Evolutionary conservation across 2,113 vertebrate species (phyloP).

Genomic region (Ophiodon elongatus): DNA sequence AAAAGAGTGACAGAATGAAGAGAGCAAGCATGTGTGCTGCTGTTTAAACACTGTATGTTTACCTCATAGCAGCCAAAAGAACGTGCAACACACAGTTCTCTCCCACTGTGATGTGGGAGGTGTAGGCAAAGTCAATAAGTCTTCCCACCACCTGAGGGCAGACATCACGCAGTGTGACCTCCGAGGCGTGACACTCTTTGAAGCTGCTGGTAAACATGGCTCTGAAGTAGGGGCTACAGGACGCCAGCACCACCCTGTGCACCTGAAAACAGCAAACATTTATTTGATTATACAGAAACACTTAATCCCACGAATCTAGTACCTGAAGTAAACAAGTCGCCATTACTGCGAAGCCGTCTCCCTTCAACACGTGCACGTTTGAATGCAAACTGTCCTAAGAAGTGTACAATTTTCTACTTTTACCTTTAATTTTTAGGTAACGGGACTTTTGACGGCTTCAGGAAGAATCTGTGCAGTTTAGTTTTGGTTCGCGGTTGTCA

Average conservation of each 20-base stretch:
- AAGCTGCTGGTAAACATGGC: constrained; percentile 91
- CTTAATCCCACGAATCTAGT: too few relatives aligned
- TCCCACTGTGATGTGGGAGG: constrained; percentile 86
- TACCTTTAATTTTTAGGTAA: too few relatives aligned
- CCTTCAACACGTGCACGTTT: too few relatives aligned
- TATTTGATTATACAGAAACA: background rate
- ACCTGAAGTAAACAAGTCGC: too few relatives aligned
- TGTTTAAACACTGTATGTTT: constrained; percentile 16
- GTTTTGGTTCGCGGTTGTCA: too few relatives aligned
- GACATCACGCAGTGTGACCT: constrained; percentile 85
- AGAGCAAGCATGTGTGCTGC: background rate
- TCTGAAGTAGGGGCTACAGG: constrained; percentile 88
- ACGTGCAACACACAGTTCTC: constrained; percentile 87
- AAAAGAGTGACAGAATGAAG: too few relatives aligned
- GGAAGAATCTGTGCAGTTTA: too few relatives aligned
- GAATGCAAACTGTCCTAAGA: too few relatives aligned
- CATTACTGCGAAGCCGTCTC: too few relatives aligned
- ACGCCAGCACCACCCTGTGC: constrained; percentile 87
- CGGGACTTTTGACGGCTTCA: too few relatives aligned
- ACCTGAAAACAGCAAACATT: constrained; percentile 66
- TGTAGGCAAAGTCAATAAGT: constrained; percentile 89
- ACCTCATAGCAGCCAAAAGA: constrained; percentile 86
- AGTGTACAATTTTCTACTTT: too few relatives aligned
- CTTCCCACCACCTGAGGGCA: constrained; percentile 85
- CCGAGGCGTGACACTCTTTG: constrained; percentile 82